Evolutionary conservation across 30 jellyfish, hydroid and myxozoan species (phyloP).

Genomic region (Rhopilema esculentum): DNA sequence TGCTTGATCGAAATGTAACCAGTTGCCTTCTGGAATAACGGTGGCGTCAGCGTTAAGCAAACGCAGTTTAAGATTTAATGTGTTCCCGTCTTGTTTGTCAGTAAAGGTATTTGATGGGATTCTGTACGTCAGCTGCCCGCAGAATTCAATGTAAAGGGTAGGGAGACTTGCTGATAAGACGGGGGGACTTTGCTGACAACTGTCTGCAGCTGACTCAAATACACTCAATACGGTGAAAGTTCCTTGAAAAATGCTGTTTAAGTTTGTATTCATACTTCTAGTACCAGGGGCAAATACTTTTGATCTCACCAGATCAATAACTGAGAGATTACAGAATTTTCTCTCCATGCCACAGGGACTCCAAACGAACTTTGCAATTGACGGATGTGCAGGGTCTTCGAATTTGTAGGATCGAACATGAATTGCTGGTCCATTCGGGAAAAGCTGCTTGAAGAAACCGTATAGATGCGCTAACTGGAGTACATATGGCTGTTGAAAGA

Average conservation of each 20-base stretch:
- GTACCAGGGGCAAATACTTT: constrained; percentile 56
- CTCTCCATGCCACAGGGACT: constrained; percentile 72
- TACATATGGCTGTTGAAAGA: constrained; percentile 45
- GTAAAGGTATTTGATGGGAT: constrained; percentile 80
- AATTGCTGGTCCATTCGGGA: constrained; percentile 44
- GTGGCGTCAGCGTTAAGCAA: constrained; percentile 34
- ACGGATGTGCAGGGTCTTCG: neutral
- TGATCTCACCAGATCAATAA: constrained; percentile 32
- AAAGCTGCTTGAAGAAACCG: constrained; percentile 17
- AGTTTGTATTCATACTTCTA: neutral
- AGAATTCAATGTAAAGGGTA: constrained; percentile 41
- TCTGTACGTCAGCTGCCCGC: constrained; percentile 72
- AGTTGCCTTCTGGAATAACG: constrained; percentile 13
- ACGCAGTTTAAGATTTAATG: constrained; percentile 52
- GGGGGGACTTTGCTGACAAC: constrained; percentile 77
- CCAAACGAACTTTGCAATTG: constrained; percentile 61
- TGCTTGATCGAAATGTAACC: constrained; percentile 71
- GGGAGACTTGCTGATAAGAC: constrained; percentile 41
- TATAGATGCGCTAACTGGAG: constrained; percentile 36
- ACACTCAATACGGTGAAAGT: constrained; percentile 36
- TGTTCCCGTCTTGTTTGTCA: constrained; percentile 86
- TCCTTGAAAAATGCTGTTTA: constrained; percentile 17
- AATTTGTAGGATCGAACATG: constrained; percentile 66
- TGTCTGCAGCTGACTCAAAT: constrained; percentile 40
- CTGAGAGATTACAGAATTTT: constrained; percentile 48